A percentile compares a stretch with the other conserved stretches of the same genome.
Conservation (phyloP, 2,113 vertebrate species). For the Acrocephalus kingi region DNA sequence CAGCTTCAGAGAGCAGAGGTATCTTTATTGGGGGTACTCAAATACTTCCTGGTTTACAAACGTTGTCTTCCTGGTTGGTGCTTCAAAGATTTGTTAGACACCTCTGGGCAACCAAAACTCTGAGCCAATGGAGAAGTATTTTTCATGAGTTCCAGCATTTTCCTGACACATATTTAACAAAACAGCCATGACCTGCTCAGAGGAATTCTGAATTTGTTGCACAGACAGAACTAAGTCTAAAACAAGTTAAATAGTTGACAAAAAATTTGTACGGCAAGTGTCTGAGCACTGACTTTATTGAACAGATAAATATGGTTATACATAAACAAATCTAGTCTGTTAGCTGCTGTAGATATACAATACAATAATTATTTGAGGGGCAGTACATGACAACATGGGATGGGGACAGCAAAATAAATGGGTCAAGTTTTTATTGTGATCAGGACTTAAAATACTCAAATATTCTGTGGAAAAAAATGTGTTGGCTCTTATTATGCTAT, state of each 20-base stretch:
- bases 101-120: not conserved
- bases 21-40: not conserved
- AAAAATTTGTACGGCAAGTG: not conserved
- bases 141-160: not conserved
- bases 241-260: not conserved
- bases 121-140: not conserved
- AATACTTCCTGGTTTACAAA: not conserved
- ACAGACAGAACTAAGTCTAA: not conserved
- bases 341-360: not conserved
- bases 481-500: not conserved
- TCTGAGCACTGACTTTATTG: not conserved
- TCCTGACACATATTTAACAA: not conserved
- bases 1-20: not conserved
- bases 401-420: not conserved
- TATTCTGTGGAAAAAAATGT: not conserved
- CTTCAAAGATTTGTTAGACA: not conserved
- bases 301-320: not conserved
- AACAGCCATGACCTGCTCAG: not conserved
- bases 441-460: not conserved
- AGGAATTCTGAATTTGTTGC: not conserved
- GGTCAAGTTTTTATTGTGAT: not conserved
- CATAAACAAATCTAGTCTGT: not conserved
- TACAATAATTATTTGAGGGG: not conserved
- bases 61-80: not conserved
- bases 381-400: fast-evolving